These are phyloP conservation scores for Cephus pygmeus DNA, from an alignment of 2,888 invertebrate species.

Conservation along the genomic window DNA sequence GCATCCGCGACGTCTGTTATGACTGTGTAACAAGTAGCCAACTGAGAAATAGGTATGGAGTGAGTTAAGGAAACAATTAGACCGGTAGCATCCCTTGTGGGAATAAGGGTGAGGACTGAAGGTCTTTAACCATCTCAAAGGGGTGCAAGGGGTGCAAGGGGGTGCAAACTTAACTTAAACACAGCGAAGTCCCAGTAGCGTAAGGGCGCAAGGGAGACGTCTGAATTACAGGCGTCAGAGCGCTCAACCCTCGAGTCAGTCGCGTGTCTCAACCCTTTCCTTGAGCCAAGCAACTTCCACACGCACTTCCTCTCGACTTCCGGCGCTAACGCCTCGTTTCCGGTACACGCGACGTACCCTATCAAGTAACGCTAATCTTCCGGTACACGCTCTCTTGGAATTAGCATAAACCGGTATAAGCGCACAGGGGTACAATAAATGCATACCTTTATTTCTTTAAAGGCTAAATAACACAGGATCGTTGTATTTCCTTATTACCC, in stretches of 20 bases:
- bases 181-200: not conserved
- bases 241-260: conserved; percentile 1
- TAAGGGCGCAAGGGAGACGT: not conserved
- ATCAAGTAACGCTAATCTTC: conserved; percentile 13
- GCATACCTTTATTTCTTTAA: not conserved
- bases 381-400: conserved; percentile 10
- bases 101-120: not conserved
- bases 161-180: not conserved
- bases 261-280: conserved; percentile 3
- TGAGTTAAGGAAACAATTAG: not conserved
- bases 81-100: not conserved
- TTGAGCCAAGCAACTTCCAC: conserved; percentile 34
- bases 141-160: not conserved
- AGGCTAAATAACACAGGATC: not conserved
- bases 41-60: not conserved
- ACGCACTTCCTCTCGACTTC: conserved; percentile 54
- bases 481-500: not conserved
- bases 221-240: not conserved
- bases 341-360: conserved; percentile 40
- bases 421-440: not conserved
- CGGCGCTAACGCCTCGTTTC: conserved; percentile 47
- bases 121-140: not conserved
- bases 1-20: not conserved
- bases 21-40: not conserved
- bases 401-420: conserved; percentile 15